These are phyloP conservation scores for Leucophenga maculata DNA, from an alignment of 2,888 invertebrate species.

Conservation along the genomic window DNA sequence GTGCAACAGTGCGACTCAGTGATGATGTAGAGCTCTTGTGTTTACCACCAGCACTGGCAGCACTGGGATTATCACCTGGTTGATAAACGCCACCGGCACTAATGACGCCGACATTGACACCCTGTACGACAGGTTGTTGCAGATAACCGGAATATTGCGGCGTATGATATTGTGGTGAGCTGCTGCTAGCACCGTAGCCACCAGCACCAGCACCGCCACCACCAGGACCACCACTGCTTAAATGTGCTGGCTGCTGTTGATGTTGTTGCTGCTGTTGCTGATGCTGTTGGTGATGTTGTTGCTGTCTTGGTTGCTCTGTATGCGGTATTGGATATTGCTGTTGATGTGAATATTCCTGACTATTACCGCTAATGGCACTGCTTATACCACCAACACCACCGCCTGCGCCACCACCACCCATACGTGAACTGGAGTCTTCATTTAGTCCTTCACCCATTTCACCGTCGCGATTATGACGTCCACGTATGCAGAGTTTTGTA, in stretches of 20 bases:
- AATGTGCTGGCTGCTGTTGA: conserved; percentile 10
- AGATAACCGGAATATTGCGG: conserved; percentile 68
- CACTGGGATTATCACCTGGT: conserved; percentile 50
- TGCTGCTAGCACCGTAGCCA: conserved; percentile 25
- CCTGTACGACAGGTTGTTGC: conserved; percentile 67
- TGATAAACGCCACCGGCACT: conserved; percentile 67
- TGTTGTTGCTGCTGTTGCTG: conserved; percentile 40
- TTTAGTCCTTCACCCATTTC: conserved; percentile 71
- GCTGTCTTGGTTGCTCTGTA: conserved; percentile 61
- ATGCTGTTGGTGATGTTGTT: conserved; percentile 48
- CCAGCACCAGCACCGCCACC: not conserved
- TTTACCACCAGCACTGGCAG: conserved; percentile 43
- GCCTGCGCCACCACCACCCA: conserved; percentile 61
- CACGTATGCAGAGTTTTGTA: conserved; percentile 71
- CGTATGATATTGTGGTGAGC: conserved; percentile 55
- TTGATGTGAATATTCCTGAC: conserved; percentile 68
- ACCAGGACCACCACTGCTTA: not conserved
- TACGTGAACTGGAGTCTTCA: conserved; percentile 68
- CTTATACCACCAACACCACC: conserved; percentile 48
- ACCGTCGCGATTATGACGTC: conserved; percentile 69
- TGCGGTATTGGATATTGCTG: conserved; percentile 68
- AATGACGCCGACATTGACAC: conserved; percentile 68
- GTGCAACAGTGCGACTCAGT: conserved; percentile 70
- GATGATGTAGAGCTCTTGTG: conserved; percentile 62
- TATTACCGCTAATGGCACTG: conserved; percentile 55